Evolutionary conservation across 92 coral and sea anemone species (phyloP).

Genomic region (Porites divaricata): DNA sequence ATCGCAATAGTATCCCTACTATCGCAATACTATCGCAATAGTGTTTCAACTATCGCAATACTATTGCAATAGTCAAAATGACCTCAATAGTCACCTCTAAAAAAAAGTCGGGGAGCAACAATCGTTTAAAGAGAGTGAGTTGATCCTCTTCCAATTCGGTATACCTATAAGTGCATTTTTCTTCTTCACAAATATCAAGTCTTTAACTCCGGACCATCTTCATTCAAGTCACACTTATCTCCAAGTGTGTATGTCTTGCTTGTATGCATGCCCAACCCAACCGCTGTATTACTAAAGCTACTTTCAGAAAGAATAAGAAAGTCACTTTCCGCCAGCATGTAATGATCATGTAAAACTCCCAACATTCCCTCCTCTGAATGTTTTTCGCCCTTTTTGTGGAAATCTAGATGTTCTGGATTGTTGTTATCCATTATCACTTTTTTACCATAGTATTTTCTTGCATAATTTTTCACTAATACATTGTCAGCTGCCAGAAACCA

Average conservation of each 20-base stretch:
- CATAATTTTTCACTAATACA: constrained; percentile 18
- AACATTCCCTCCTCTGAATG: constrained; percentile 63
- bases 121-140: no score
- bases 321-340: constrained; percentile 61
- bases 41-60: no score
- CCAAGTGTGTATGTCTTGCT: constrained; percentile 35
- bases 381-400: constrained; percentile 29
- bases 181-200: no score
- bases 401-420: constrained; percentile 63
- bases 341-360: constrained; percentile 60
- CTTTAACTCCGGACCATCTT: no score
- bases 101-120: no score
- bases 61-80: no score
- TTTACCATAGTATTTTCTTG: not conserved
- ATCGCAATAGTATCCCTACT: no score
- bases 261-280: constrained; percentile 57
- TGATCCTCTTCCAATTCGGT: no score
- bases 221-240: constrained; percentile 30
- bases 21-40: no score
- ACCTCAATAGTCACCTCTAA: no score
- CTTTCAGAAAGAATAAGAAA: constrained; percentile 65
- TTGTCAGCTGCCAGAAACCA: constrained; percentile 68
- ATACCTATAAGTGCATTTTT: no score
- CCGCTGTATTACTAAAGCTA: constrained; percentile 60
- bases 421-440: constrained; percentile 13